Conservation (phyloP, 2,113 vertebrate genomes). For the Atlantisia rogersi region DNA sequence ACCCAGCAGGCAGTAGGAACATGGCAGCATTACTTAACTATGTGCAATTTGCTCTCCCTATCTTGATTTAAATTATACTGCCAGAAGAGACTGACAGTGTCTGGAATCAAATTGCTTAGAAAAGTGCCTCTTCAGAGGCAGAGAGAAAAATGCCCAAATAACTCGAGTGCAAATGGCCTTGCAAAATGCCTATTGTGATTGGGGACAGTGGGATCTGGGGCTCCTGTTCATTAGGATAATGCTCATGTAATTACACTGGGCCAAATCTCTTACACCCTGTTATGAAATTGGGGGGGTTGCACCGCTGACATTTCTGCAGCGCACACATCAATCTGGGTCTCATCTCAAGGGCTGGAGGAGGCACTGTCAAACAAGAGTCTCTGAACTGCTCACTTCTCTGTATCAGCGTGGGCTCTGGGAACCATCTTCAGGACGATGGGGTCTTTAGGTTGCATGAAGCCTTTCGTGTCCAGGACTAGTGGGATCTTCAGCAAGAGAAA, state of each 20-base stretch:
- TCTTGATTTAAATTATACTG: constrained; percentile 67
- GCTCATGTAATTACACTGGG: neutral
- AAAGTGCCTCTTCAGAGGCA: constrained; percentile 48
- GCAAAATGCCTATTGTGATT: constrained; percentile 20
- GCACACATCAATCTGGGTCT: neutral
- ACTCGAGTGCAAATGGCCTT: constrained; percentile 15
- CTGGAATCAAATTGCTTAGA: constrained; percentile 63
- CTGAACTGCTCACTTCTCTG: constrained; percentile 4
- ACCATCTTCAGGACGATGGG: constrained; percentile 80
- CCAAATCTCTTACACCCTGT: neutral
- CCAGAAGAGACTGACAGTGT: constrained; percentile 57
- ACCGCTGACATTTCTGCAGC: neutral
- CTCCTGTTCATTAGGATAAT: constrained; percentile 3
- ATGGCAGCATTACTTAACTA: constrained; percentile 47
- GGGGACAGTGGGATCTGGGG: neutral
- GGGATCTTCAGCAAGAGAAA: constrained; percentile 74
- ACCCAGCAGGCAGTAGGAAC: constrained; percentile 37
- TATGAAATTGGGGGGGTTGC: neutral
- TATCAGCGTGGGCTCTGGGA: constrained; percentile 32
- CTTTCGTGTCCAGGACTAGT: constrained; percentile 66
- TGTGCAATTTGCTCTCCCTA: constrained; percentile 57
- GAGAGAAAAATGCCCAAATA: neutral
- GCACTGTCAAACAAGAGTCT: neutral
- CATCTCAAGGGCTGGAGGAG: neutral
- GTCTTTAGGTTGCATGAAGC: constrained; percentile 72